Base-by-base conservation (phyloP, 2,888 invertebrate species). In the Aphidoletes aphidimyza region DNA sequence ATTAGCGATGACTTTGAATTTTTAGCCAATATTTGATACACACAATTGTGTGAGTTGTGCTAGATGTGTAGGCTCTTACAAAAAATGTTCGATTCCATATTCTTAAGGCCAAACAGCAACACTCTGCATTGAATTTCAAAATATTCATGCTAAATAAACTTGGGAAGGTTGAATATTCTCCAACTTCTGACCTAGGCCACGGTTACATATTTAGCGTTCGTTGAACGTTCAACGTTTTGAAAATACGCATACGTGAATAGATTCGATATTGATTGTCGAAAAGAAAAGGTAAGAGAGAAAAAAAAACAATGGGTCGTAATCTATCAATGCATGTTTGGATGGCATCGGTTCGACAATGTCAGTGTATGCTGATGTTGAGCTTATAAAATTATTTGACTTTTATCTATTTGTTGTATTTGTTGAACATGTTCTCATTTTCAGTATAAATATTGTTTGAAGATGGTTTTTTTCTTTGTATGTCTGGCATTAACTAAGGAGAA, bases 361-460 rank as follows among this genome's bases (percentile, higher is more conserved):
- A 1, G 69, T 69, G 26, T 5, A n/a, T 26, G 22, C 22, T 26
- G 8, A 11, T 9, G 8, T 69, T 30, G 30, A n/a, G 19, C 14
- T n/a, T 1, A 30, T 30, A n/a, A 69, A 69, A 30, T 30, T 69
- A 69, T 69, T 69, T 26, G 5, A 5, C 3, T 54, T 26, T 54
- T 5, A 69, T 69, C 69, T 14, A 69, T 69, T 69, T 69, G 69
- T 54, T n/a, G n/a, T n/a, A n/a, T n/a, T n/a, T n/a, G 42, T 11
- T 54, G 26, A 54, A 54, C 54, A 22, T 26, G 54, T 3, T 54
- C 19, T 54, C 54, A 26, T 54, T 54, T 54, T 54, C 54, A 42
- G 8, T 3, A 26, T 54, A 54, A 26, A 54, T 26, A 54, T 54
- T 22, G 6, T 19, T 39, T 39, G 39, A 39, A 39, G 6, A 39